phyloP scores from a whole-genome alignment of 2,113 vertebrate species.

The Tetrao urogallus region DNA sequence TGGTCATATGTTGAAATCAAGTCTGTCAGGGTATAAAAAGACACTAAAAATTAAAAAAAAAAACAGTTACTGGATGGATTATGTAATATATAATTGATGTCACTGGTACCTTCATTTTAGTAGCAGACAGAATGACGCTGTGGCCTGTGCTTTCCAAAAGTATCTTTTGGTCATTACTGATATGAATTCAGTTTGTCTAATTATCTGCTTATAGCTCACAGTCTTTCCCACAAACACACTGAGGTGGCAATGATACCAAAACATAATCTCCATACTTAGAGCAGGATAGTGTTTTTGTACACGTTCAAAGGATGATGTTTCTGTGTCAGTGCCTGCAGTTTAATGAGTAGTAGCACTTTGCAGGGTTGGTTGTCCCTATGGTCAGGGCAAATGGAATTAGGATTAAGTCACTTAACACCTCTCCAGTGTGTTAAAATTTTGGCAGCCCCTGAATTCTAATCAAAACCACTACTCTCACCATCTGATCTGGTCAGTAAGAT shows the following conservation, averaged over 20 bases:
- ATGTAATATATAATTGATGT: neutral
- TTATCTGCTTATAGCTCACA: neutral
- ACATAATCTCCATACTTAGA: neutral
- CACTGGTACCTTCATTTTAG: neutral
- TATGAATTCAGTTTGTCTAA: neutral
- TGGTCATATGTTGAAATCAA: neutral
- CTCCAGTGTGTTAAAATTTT: neutral
- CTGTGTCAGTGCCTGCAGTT: neutral
- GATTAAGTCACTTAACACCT: neutral
- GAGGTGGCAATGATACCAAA: neutral
- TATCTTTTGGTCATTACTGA: neutral
- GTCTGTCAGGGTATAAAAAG: accelerated
- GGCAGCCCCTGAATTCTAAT: neutral
- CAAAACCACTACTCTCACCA: neutral
- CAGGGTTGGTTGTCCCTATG: neutral
- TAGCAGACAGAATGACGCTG: neutral
- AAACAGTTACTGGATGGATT: neutral
- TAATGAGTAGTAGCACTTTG: neutral
- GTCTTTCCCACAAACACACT: neutral
- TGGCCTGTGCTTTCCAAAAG: neutral
- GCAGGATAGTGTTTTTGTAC: neutral
- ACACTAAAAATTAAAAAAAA: neutral
- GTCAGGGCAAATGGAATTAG: neutral
- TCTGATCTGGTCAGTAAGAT: neutral
- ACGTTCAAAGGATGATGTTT: accelerated